These are phyloP conservation scores for Napeogenes sylphis DNA, from an alignment of 2,888 invertebrate genomes.

Conservation along the genomic window DNA sequence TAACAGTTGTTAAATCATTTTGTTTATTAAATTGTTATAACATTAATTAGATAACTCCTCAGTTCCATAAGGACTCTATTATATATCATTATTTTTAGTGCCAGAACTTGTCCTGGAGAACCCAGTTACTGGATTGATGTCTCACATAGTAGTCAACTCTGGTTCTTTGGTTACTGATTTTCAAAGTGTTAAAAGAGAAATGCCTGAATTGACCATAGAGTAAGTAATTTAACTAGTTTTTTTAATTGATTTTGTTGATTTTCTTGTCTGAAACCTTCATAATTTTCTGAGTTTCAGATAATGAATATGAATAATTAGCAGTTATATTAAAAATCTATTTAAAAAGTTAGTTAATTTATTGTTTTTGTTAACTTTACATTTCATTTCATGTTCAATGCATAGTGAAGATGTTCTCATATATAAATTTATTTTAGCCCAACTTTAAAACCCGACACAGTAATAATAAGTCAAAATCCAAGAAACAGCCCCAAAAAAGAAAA, in stretches of 20 bases:
- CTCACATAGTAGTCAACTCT: conserved; percentile 56
- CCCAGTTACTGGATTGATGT: conserved; percentile 48
- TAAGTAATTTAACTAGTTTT: conserved; percentile 34
- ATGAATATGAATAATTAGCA: no score
- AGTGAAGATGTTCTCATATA: not conserved
- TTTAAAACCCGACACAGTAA: conserved; percentile 37
- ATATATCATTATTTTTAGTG: conserved; percentile 40
- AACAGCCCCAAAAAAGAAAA: conserved; percentile 30
- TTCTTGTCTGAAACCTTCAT: not conserved
- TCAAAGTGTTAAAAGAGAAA: conserved; percentile 37
- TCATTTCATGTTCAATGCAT: no score
- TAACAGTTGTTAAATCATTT: no score
- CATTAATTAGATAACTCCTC: no score
- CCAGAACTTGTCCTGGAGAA: conserved; percentile 57
- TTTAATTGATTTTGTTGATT: not conserved
- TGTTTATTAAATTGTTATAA: no score
- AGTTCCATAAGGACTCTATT: no score
- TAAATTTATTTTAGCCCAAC: conserved; percentile 26
- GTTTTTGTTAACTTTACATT: no score
- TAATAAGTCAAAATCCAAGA: conserved; percentile 34
- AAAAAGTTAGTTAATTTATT: not conserved
- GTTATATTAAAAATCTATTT: no score
- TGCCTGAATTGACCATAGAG: conserved; percentile 50
- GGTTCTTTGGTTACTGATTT: conserved; percentile 40
- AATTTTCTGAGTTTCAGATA: not conserved